phyloP scores from a whole-genome alignment of 2,113 vertebrate species.

The Ammodytes dubius region DNA sequence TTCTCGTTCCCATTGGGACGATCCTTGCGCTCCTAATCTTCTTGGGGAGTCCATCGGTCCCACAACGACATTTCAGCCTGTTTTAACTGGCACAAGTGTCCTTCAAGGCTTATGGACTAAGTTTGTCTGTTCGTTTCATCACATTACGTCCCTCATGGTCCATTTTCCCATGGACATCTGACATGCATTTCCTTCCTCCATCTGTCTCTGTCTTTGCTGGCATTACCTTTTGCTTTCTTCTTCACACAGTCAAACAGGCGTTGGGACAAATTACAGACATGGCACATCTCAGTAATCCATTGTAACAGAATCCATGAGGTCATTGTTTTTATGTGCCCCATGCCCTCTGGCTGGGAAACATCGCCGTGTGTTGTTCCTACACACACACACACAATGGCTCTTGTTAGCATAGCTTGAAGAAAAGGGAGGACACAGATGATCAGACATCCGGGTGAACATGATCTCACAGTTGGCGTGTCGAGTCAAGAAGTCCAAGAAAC shows the following conservation, averaged over 20 bases:
- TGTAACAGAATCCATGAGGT: conserved; percentile 46
- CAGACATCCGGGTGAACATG: conserved; percentile 20
- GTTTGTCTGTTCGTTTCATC: conserved; percentile 15
- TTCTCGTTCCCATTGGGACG: background rate
- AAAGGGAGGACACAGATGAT: background rate
- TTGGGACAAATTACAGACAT: conserved; percentile 34
- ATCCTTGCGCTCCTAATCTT: conserved; percentile 11
- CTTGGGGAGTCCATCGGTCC: conserved; percentile 28
- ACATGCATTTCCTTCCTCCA: conserved; percentile 57
- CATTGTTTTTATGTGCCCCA: background rate
- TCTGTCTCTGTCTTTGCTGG: conserved; percentile 20
- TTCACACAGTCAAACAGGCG: conserved; percentile 29
- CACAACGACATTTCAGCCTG: conserved; percentile 46
- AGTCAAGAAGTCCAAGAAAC: conserved; percentile 8
- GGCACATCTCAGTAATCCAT: conserved; percentile 32
- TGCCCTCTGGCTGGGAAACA: conserved; percentile 13
- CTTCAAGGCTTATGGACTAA: conserved; percentile 26
- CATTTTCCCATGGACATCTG: conserved; percentile 78
- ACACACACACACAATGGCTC: background rate
- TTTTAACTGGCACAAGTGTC: conserved; percentile 41
- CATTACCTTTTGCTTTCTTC: conserved; percentile 12
- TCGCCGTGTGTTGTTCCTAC: conserved; percentile 3
- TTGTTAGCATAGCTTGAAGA: conserved; percentile 2
- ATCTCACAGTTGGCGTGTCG: conserved; percentile 7
- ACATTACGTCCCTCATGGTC: conserved; percentile 59